Base-by-base conservation (phyloP, 2,797 vertebrate genomes). In the Lepilemur ruficaudatus region DNA sequence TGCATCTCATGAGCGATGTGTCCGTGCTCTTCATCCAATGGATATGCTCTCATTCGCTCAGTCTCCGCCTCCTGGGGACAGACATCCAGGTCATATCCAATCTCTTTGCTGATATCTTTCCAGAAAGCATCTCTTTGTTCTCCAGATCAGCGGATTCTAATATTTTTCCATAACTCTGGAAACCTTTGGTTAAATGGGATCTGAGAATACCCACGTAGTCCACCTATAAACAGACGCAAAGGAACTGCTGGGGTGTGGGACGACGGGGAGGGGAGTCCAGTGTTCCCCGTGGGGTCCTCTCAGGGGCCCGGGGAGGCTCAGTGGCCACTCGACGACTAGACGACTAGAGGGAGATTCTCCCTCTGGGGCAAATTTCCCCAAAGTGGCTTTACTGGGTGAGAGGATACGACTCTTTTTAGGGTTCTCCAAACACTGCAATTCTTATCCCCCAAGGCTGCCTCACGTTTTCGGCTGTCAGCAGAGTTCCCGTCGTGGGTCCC, bases 1-100 rank as follows among this genome's bases (percentile, higher is more conserved):
- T 0, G 4, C 30, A 2, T 20, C 72, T 61, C 65, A 20, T 6
- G 17, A 25, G 35, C 0, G 17, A 28, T 0, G 14, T 20, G 14
- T 25, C 1, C 12, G 8, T 2, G 0, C 57, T 1, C 22, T 17
- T 14, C 55, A 28, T 5, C 69, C 22, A 20, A 15, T 4, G 18
- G 57, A 14, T 2, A 3, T 0, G 0, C 13, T 38, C 61, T 81
- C 65, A 46, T 18, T 55, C 12, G 32, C 79, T 48, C 41, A 13
- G 7, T 2, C 70, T n/a, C 46, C 30, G 59, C 38, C 52, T 20
- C 3, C 1, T 0, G 0, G 88, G 38, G 72, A 63, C 10, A 20
- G 32, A 50, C 28, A 7, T 13, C 32, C 14, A 11, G 22, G 69
- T 12, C 35, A 20, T 7, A 5, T 9, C 55, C 52, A 30, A 0